phyloP scores from a whole-genome alignment of 2,888 invertebrate species.

The Fabriciana adippe region DNA sequence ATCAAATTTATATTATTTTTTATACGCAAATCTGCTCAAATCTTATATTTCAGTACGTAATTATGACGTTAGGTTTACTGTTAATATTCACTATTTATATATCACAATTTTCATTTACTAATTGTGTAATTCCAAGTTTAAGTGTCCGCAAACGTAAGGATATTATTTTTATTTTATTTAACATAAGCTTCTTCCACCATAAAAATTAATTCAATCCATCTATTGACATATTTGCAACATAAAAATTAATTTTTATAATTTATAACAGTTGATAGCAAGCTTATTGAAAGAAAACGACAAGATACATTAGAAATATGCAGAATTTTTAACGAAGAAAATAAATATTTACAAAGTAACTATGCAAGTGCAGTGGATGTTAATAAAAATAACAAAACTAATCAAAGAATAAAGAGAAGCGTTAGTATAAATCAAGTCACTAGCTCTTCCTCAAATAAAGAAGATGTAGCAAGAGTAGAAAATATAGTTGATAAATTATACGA shows the following conservation, averaged over 20 bases:
- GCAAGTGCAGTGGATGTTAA: constrained; percentile 2
- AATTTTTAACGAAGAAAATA: constrained; percentile 60
- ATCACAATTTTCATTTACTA: constrained; percentile 44
- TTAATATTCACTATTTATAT: constrained; percentile 43
- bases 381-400: neutral
- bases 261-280: constrained; percentile 58
- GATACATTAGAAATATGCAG: constrained; percentile 70
- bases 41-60: neutral
- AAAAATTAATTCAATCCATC: neutral
- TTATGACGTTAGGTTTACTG: neutral
- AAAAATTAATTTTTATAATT: neutral
- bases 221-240: too few relatives aligned
- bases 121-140: constrained; percentile 57
- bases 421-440: constrained; percentile 33
- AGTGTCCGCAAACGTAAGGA: constrained; percentile 49
- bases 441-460: constrained; percentile 44
- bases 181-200: neutral
- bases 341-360: constrained; percentile 37
- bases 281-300: constrained; percentile 64
- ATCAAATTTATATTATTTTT: constrained; percentile 1
- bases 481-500: constrained; percentile 69
- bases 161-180: neutral
- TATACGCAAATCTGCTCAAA: neutral
- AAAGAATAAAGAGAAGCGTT: constrained; percentile 32
- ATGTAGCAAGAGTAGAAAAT: constrained; percentile 55